Evolutionary conservation across 2,113 vertebrate species (phyloP), one percentile per base, ranked within the genome.

Genomic region (Gambusia affinis): DNA sequence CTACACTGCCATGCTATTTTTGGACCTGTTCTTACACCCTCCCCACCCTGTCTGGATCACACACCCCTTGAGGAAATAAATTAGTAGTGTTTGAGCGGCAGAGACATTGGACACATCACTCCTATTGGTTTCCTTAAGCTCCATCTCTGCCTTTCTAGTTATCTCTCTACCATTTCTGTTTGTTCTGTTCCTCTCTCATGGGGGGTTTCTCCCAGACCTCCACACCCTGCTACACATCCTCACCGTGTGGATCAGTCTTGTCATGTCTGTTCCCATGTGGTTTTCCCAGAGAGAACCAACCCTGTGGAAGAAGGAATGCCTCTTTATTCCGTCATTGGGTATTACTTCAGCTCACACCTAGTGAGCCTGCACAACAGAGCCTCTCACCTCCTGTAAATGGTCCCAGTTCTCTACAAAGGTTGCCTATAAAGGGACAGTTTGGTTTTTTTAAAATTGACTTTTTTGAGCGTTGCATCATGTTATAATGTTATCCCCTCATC

Each of bases 271-370:
- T 85, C 87, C 76, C 57, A 8, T 76, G 64, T 75, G 62, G 63
- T 15, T 67, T 35, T 33, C 4, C 30, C 67, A n/a, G 47, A 72
- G 33, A 62, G 73, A 42, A 51, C 73, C 87, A 87, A 91, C 91
- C 88, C 92, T 91, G 91, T 87, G 75, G 71, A 75, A 82, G 83
- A 91, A 85, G 81, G 78, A 77, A 82, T 82, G 91, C 88, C 86
- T 89, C 87, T 92, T 88, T 76, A 88, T 86, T 80, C 91, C 86
- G 91, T 93, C 89, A 73, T 67, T 75, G 83, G 73, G 24, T 60
- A 91, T 94, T 92, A 92, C 81, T 94, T 91, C 88, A 91, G 83
- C 90, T 84, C 61, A 14, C 79, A 79, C 76, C 62, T 78, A 79
- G 69, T 77, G 83, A 84, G 8, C 12, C 35, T 47, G 64, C 54